Evolutionary conservation across 2,113 vertebrate genomes (phyloP), one percentile per base, ranked within the genome.

Genomic region (Ceyx cyanopectus): DNA sequence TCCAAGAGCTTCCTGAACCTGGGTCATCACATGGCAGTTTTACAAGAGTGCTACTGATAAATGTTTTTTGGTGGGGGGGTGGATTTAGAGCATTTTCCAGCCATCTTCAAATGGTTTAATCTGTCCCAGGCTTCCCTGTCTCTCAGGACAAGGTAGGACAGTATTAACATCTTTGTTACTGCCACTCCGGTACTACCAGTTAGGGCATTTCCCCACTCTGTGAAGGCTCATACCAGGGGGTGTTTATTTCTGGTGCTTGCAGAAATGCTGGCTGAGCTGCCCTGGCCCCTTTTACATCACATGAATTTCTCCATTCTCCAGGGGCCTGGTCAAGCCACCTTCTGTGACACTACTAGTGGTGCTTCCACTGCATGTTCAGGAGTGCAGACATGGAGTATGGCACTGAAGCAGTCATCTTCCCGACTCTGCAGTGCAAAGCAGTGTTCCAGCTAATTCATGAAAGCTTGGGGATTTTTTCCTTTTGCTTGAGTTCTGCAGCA

Each of bases 321-420:
- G 14, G 0, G 0, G 23, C 57, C 70, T 0, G 0, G 14, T 43
- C 43, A 2, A 6, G 45, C 43, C 1, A 0, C 60, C 23, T 37
- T 50, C 32, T 58, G 69, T 1, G 1, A 30, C 40, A 0, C 46
- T 9, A 46, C 50, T 4, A 2, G 18, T 6, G 12, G 12, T 12
- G 27, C 50, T 78, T 12, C 37, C 32, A 1, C 19, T 4, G 13
- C 8, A 2, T 1, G 0, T 18, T 24, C 29, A 9, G 41, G 58
- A 40, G 5, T 5, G 16, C 6, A 15, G 51, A 6, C 0, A 0
- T 4, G 29, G 54, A 82, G 40, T 0, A 0, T n/a, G 50, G 29
- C 58, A 18, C 43, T 14, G n/a, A 30, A 45, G 17, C 4, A 29
- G 43, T 51, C 13, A 0, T 46, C 24, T 29, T 48, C 62, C 62